Conservation (phyloP, 2,113 vertebrate species). For the Sturnira hondurensis region DNA sequence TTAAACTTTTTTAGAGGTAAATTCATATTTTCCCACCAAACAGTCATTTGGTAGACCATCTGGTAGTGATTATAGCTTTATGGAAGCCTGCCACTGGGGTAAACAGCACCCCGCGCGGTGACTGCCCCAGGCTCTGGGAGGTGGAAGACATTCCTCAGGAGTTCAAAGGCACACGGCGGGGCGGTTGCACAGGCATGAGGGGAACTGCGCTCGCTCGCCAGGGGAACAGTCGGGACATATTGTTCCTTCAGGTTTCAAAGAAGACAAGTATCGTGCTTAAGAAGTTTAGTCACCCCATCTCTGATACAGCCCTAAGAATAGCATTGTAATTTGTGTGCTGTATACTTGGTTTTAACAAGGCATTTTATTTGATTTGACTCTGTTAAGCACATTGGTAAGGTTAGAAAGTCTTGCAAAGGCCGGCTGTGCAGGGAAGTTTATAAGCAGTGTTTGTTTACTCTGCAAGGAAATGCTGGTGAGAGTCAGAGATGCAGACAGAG, state of each 20-base stretch:
- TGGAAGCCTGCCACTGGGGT: conserved; percentile 10
- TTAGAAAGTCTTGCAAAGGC: conserved; percentile 46
- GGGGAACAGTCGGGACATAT: not conserved
- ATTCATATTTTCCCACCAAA: not conserved
- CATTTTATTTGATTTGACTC: conserved; percentile 34
- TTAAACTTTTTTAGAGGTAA: not conserved
- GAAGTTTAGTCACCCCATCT: conserved; percentile 31
- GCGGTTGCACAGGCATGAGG: not conserved
- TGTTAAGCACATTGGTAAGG: conserved; percentile 30
- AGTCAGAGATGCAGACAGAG: conserved; percentile 64
- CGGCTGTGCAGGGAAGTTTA: conserved; percentile 33
- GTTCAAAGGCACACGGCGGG: not conserved
- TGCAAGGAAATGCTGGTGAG: conserved; percentile 44
- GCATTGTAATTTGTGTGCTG: not conserved
- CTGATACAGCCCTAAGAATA: conserved; percentile 30
- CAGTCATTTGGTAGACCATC: conserved; percentile 25
- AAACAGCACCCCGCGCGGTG: not conserved
- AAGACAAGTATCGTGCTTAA: conserved; percentile 23
- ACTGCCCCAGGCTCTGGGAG: not conserved
- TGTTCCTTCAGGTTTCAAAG: conserved; percentile 38
- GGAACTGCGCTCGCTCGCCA: not conserved
- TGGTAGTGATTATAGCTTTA: conserved; percentile 12
- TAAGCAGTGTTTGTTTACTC: conserved; percentile 66
- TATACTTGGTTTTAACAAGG: conserved; percentile 46
- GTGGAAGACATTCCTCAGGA: not conserved